Evolutionary conservation across 2,888 invertebrate genomes (phyloP).

Genomic region (Sinodicranocentrus sp.): DNA sequence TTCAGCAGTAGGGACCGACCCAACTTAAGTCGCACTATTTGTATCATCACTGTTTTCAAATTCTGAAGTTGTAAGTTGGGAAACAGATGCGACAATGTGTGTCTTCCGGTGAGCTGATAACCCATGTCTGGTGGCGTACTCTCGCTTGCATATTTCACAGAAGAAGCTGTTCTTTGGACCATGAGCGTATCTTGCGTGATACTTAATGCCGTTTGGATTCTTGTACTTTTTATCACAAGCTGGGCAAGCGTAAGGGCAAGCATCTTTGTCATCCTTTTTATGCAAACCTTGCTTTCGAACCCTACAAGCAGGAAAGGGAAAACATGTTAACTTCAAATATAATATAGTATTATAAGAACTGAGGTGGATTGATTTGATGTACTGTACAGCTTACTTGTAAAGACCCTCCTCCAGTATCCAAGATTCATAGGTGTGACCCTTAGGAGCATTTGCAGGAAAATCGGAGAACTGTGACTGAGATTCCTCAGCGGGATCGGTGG

Average conservation of each 20-base stretch:
- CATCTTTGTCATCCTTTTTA: not conserved
- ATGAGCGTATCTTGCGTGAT: constrained; percentile 92
- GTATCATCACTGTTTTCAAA: too few relatives aligned
- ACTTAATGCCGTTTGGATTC: constrained; percentile 92
- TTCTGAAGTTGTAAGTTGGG: too few relatives aligned
- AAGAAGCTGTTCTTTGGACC: constrained; percentile 87
- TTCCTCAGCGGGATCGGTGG: not conserved
- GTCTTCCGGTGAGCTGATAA: constrained; percentile 7
- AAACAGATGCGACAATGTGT: too few relatives aligned
- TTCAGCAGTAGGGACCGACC: too few relatives aligned
- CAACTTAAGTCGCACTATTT: too few relatives aligned
- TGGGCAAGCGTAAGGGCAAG: constrained; percentile 81
- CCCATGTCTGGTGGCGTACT: constrained; percentile 36
- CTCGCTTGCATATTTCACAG: constrained; percentile 39
- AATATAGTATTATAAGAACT: not conserved
- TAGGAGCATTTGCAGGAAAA: not conserved
- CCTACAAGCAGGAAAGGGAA: not conserved
- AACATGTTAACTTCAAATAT: not conserved
- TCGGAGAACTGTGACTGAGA: constrained; percentile 12
- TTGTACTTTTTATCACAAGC: constrained; percentile 93
- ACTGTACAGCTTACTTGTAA: constrained; percentile 27
- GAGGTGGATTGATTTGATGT: not conserved
- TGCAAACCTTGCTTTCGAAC: constrained; percentile 38
- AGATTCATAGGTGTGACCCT: constrained; percentile 23
- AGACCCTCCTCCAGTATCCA: constrained; percentile 43